Base-by-base conservation (phyloP, 2,113 vertebrate genomes). In the Carlito syrichta region DNA sequence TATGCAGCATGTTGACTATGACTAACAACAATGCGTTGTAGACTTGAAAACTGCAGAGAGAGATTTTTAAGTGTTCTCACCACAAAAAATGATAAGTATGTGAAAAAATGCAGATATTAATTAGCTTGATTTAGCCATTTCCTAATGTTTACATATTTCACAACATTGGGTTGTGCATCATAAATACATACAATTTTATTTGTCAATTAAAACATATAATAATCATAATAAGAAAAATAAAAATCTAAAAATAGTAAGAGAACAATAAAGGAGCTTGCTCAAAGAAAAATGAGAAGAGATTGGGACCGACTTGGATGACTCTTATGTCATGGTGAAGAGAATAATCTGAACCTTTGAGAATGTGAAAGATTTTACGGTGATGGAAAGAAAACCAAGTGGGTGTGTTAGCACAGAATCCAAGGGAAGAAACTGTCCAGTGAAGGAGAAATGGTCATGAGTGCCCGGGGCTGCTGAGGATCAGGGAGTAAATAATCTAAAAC, bases 381-480 rank as follows among this genome's bases (percentile, higher is more conserved):
- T 6, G 16, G 66, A 8, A 19, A 38, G 14, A 48, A 17, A 38
- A 43, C 1, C 20, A 43, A 62, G 50, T 23, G 2, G 30, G 1
- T 19, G 16, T 40, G 4, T 8, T 20, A 16, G 6, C 38, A 38
- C 12, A 32, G 48, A 23, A n/a, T 14, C 48, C 58, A 20, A 45
- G 58, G 25, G 45, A 40, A 48, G 12, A 45, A 12, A 9, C 2
- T 32, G 35, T 10, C 60, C 71, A 2, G 1, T 9, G 27, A 48
- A 1, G 32, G 43, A 3, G 1, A 45, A 9, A 1, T 12, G 6
- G 23, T 45, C 45, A 1, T 45, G 25, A 32, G 22, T 35, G 43
- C 43, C 50, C 30, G 23, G 30, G 2, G 5, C 43, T 54, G 20
- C 27, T 13, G 35, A 89, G 6, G 0, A 22, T 27, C 17, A 85